Evolutionary conservation across 2,113 vertebrate genomes (phyloP).

Genomic region (Brachypodius melanocephalos): DNA sequence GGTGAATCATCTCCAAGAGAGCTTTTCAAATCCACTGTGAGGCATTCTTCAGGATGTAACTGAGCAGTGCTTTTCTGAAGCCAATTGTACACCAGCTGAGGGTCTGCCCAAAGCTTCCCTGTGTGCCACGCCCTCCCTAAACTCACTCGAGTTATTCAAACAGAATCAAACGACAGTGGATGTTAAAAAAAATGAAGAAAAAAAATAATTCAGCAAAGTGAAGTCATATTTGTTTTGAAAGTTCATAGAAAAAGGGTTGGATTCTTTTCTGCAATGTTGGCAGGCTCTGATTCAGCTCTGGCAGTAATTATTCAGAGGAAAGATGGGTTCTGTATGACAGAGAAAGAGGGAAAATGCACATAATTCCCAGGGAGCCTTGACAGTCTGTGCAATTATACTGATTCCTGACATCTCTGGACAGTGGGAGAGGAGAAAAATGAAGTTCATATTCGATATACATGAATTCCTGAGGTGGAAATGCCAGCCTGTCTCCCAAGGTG

Average conservation of each 20-base stretch:
- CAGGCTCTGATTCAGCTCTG: conserved; percentile 40
- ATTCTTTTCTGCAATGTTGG: neutral
- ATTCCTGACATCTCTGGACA: conserved; percentile 37
- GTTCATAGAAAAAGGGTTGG: neutral
- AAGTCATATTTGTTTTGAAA: conserved; percentile 28
- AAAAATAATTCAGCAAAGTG: neutral
- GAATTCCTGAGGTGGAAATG: neutral
- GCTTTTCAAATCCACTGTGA: conserved; percentile 18
- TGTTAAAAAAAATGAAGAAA: neutral
- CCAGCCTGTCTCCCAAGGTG: neutral
- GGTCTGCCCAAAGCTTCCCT: neutral
- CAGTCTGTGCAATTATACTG: conserved; percentile 1
- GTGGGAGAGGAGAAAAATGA: conserved; percentile 4
- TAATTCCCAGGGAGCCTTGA: conserved; percentile 27
- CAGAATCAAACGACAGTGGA: neutral
- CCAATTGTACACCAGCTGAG: neutral
- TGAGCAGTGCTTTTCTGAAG: neutral
- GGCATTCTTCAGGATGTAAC: neutral
- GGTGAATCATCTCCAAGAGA: conserved; percentile 32
- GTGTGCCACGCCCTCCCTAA: neutral
- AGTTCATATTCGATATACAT: neutral
- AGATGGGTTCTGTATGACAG: neutral
- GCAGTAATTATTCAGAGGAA: conserved; percentile 23
- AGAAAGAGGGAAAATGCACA: neutral
- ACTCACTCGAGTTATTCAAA: neutral